A percentile compares a stretch with the other conserved stretches of the same genome.
Evolutionary conservation across 2,888 invertebrate genomes (phyloP).

Genomic region (Bembecia ichneumoniformis): DNA sequence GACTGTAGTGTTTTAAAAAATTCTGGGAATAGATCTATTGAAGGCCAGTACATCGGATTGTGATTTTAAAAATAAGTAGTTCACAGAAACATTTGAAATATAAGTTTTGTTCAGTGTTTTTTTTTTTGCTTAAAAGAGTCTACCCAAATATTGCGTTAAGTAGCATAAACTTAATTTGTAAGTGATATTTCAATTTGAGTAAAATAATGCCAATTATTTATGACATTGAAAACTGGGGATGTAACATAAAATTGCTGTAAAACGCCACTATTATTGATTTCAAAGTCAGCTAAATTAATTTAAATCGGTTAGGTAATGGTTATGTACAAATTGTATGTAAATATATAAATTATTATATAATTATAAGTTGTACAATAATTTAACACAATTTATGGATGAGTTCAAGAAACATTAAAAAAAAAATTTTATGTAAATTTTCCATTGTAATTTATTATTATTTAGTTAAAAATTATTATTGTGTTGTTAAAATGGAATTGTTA

Average conservation of each 20-base stretch:
- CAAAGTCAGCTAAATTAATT: no score
- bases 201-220: constrained; percentile 30
- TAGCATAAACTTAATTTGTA: constrained; percentile 19
- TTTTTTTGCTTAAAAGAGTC: constrained; percentile 63
- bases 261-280: no score
- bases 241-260: background rate
- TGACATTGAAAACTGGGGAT: constrained; percentile 11
- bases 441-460: background rate
- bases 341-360: constrained; percentile 1
- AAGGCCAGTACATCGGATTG: constrained; percentile 67
- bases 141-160: constrained; percentile 69
- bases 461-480: constrained; percentile 4
- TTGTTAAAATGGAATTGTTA: constrained; percentile 12
- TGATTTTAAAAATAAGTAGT: constrained; percentile 59
- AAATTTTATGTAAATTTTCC: background rate
- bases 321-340: constrained; percentile 46
- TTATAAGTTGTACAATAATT: background rate
- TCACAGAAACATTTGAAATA: constrained; percentile 30
- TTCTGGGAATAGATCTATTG: constrained; percentile 22
- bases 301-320: constrained; percentile 41
- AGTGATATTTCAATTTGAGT: background rate
- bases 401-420: background rate
- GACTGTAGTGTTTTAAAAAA: constrained; percentile 8
- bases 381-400: background rate
- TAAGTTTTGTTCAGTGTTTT: constrained; percentile 48